Base-by-base conservation (phyloP, 2,113 vertebrate genomes). In the Alces alces region DNA sequence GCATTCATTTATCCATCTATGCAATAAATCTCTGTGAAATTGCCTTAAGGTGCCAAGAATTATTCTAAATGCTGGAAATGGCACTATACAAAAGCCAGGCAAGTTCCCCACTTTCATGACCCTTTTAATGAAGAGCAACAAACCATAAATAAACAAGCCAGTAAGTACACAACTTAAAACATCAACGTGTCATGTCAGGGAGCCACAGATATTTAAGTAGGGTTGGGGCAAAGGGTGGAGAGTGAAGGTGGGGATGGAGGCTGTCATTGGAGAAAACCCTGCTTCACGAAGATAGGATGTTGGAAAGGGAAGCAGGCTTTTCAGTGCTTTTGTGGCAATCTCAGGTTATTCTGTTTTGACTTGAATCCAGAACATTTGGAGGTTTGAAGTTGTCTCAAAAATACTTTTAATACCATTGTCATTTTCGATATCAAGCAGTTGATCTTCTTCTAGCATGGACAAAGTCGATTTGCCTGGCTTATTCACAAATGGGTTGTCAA, bases 171-270 rank as follows among this genome's bases (percentile, higher is more conserved):
- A 52, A 76, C 25, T 33, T 2, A 57, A 43, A 57, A 78, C 16
- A n/a, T 58, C 6, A 54, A 50, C 1, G 0, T 28, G 23, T 10
- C n/a, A 1, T 9, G 14, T 80, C 1, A 0, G 43, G 66, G 17
- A 85, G 16, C 50, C 36, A 1, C 43, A 36, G 87, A 5, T 79
- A 30, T 92, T 80, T 36, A 57, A 45, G 16, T n/a, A n/a, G 30
- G 43, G 11, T 6, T 82, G 28, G 43, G 78, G 64, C 30, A 57
- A 60, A 85, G 14, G 14, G 17, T 7, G 2, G 30, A 33, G 33
- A 21, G 16, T 60, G 14, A 70, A 43, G 23, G 12, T 57, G 14
- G 36, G 25, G 17, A n/a, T 15, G 27, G 50, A 80, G 33, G 23
- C n/a, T 70, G n/a, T 70, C n/a, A 70, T 21, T 70, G 66, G 23